Evolutionary conservation across 1,140 invertebrate species (phyloP), one percentile per base, ranked within the genome.

Genomic region (Euura saliciscinereae): DNA sequence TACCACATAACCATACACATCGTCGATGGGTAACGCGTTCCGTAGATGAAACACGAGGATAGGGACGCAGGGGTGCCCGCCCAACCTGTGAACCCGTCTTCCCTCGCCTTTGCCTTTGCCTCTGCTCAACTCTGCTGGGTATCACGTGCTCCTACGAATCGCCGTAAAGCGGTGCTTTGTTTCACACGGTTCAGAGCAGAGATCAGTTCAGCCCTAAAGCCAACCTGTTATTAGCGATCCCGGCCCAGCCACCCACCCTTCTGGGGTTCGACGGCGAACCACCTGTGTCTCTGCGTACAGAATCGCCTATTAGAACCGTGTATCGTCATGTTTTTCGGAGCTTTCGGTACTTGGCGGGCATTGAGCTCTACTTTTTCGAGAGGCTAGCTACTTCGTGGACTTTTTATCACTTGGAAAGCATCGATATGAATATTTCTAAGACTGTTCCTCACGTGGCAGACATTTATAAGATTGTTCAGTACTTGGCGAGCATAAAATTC

Each of bases 311-410:
- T 10, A 64, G 13, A 13, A 64, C 13, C 59, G 59, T 10, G 8
- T 64, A 10, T 10, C 59, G 8, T 64, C 59, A 64, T 13, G 8
- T 64, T 13, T 13, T 64, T 64, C 8, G 13, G 59, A 64, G 8
- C 8, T 64, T 64, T 64, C 59, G 8, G 65, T 76, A 59, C 13
- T 59, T 42, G 42, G 73, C 51, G 45, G 13, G 42, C 45, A 59
- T 44, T 44, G 73, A 65, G 71, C 65, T 46, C 66, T 69, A 73
- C 75, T 69, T 68, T 28, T 28, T 28, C 28, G 28, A 28, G 28
- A 28, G 28, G 28, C 28, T 28, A 28, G 28, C 28, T 28, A 1
- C 28, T 28, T 28, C 28, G 28, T 28, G 28, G 28, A 28, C 28
- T 28, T 28, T 28, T 28, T 28, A 28, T 28, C 28, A 28, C 28